Base-by-base conservation (phyloP, 2,888 invertebrate species). In the Drosophila kuntzei region DNA sequence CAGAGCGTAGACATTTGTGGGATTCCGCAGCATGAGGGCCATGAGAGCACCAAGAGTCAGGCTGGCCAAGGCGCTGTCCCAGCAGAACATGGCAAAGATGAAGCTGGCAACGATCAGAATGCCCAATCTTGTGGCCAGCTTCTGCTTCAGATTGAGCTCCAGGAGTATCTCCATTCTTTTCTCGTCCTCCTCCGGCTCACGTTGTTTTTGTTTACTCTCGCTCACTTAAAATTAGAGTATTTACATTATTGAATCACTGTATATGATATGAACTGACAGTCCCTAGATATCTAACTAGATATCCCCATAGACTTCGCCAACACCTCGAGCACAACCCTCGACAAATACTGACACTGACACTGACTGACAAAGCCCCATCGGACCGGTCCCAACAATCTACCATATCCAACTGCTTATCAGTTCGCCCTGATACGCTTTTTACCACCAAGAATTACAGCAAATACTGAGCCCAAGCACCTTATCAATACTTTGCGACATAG, bases 121-220 rank as follows among this genome's bases (percentile, higher is more conserved):
- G 41, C 89, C 77, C 7, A 90, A 39, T 0, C 91, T 72, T 1
- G 91, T 91, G 25, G 85, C 80, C 61, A 87, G 71, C 63, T 83
- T 84, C 70, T 92, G 90, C 50, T 90, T 90, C n/a, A 84, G 69
- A 60, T 91, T 90, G 27, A 92, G 69, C 65, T 90, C 89, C 50
- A 91, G 49, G 32, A 88, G 70, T 47, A 92, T 77, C 47, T 90
- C 83, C 90, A 90, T 90, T 66, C 62, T 79, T 43, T 67, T 37
- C 22, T 76, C 76, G 5, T 63, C 63, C 43, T 62, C 36, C 57
- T 71, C 53, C 18, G n/a, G 25, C 20, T 37, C 44, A 8, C 3
- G 11, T 22, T 59, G 49, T 22, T 46, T 60, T 20, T 65, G 74
- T 44, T 62, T 59, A 22, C 27, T 50, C 34, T 59, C 63, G 68